Conservation (phyloP, 1,140 invertebrate genomes). For the Nephila pilipes region DNA sequence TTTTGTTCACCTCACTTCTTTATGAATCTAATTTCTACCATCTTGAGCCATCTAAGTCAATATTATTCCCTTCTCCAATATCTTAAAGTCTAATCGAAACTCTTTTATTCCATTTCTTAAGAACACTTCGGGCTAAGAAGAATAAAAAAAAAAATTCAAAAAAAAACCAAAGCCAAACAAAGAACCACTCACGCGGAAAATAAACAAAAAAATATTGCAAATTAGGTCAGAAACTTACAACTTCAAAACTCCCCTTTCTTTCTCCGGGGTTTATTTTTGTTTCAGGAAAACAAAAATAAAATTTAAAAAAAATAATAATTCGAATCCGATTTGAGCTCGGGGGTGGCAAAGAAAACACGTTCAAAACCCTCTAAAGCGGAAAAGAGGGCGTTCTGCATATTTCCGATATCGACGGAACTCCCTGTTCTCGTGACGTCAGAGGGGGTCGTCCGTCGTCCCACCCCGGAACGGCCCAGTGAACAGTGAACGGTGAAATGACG, state of each 20-base stretch:
- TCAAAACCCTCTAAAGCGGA: constrained; percentile 46
- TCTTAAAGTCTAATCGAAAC: too few species aligned
- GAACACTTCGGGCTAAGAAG: background rate
- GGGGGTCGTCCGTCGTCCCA: constrained; percentile 10
- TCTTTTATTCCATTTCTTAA: background rate
- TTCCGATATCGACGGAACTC: constrained; percentile 70
- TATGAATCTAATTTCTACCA: background rate
- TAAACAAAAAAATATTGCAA: background rate
- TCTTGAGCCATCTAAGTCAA: background rate
- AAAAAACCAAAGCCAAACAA: constrained; percentile 8
- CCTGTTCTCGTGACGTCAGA: constrained; percentile 47
- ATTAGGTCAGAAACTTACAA: constrained; percentile 22
- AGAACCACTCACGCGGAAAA: constrained; percentile 10
- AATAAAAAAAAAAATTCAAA: background rate
- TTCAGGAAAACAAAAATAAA: constrained; percentile 12
- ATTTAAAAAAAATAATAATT: constrained; percentile 9
- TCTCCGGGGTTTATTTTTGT: background rate
- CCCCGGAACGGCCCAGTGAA: constrained; percentile 70
- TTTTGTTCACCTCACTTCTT: too few species aligned
- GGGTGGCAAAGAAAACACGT: constrained; percentile 40
- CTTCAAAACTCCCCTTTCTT: background rate
- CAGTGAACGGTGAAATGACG: constrained; percentile 76
- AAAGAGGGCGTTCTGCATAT: constrained; percentile 74
- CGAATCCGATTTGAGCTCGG: background rate
- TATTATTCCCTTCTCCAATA: too few species aligned